Evolutionary conservation across 2,797 vertebrate genomes (phyloP).

Genomic region (Dallia pectoralis): DNA sequence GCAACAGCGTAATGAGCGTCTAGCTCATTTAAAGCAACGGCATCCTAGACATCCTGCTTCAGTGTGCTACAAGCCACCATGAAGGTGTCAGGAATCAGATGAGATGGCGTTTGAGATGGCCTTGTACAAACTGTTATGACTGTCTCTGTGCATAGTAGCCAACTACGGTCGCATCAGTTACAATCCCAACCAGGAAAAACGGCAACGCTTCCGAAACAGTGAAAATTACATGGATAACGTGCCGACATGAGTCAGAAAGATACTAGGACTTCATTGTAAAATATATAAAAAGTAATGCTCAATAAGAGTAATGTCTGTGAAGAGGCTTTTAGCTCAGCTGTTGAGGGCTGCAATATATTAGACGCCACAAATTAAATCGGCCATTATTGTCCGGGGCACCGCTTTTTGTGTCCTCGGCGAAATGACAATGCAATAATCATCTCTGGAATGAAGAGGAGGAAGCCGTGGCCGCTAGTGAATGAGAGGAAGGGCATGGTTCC

Average conservation of each 20-base stretch:
- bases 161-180: conserved; percentile 12
- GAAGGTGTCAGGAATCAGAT: background rate
- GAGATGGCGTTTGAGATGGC: background rate
- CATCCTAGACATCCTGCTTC: background rate
- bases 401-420: conserved; percentile 1
- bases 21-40: background rate
- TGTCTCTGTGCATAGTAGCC: background rate
- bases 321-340: conserved; percentile 49
- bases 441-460: background rate
- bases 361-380: conserved; percentile 19
- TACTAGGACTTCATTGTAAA: conserved; percentile 36
- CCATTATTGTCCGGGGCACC: conserved; percentile 5
- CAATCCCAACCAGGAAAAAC: conserved; percentile 28
- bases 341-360: conserved; percentile 34
- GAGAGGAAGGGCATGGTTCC: conserved; percentile 49
- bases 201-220: background rate
- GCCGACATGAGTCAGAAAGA: conserved; percentile 26
- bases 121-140: background rate
- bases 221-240: conserved; percentile 22
- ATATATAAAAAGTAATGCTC: conserved; percentile 36
- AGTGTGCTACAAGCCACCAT: background rate
- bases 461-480: background rate
- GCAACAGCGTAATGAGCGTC: background rate
- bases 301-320: conserved; percentile 31
- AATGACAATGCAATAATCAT: conserved; percentile 1